A percentile compares a stretch with the other conserved stretches of the same genome.
Evolutionary conservation across 2,888 invertebrate species (phyloP).

Genomic region (Tachina fera): DNA sequence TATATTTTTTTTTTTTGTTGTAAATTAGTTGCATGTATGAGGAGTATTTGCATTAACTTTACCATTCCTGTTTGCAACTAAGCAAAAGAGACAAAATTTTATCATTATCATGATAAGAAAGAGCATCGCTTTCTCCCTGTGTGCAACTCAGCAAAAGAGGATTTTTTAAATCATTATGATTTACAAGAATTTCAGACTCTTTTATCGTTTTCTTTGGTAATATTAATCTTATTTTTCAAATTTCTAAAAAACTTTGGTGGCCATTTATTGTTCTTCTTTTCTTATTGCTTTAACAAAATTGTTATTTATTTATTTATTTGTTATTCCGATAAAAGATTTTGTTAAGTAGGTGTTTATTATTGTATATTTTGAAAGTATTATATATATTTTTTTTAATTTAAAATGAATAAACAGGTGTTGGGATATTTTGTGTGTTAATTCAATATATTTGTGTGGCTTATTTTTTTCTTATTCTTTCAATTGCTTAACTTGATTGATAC

Average conservation of each 20-base stretch:
- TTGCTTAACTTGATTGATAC: constrained; percentile 28
- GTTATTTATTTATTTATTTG: constrained; percentile 32
- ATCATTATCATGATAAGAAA: too few species aligned
- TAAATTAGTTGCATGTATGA: too few species aligned
- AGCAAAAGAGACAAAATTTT: too few species aligned
- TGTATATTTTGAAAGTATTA: constrained; percentile 27
- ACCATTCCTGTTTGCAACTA: background rate
- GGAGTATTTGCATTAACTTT: background rate
- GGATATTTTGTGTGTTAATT: constrained; percentile 19
- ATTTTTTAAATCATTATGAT: too few species aligned
- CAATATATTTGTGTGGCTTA: constrained; percentile 23
- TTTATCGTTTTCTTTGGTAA: background rate
- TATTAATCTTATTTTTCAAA: background rate
- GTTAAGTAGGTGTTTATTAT: constrained; percentile 56
- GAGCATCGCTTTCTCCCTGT: too few species aligned
- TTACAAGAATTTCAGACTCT: background rate
- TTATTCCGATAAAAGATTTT: constrained; percentile 22
- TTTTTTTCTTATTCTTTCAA: background rate
- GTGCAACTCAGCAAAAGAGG: too few species aligned
- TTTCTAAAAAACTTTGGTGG: background rate
- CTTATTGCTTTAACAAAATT: background rate
- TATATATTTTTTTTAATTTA: constrained; percentile 6
- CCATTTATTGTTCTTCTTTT: constrained; percentile 14
- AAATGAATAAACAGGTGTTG: constrained; percentile 51
- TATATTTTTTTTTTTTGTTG: too few species aligned